phyloP scores from a whole-genome alignment of 2,113 vertebrate species.

The Colossoma macropomum region DNA sequence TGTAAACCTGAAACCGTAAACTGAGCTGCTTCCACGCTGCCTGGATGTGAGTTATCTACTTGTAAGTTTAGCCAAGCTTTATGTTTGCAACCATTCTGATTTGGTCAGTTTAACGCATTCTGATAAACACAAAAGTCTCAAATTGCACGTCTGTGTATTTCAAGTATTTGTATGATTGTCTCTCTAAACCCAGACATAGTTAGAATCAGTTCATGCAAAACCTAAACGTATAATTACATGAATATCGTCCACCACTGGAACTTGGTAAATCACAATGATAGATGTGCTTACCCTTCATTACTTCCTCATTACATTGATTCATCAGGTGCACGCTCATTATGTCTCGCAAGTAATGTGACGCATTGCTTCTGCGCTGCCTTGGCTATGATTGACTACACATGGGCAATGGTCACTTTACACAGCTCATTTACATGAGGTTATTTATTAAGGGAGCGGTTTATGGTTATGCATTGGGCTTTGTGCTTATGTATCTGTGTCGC shows the following conservation, averaged over 20 bases:
- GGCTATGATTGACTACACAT: slow-evolving; percentile 50
- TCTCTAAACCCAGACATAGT: slow-evolving; percentile 21
- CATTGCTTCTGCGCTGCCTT: slow-evolving; percentile 4
- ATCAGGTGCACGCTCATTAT: slow-evolving; percentile 45
- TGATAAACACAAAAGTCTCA: neutral
- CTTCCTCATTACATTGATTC: slow-evolving; percentile 40
- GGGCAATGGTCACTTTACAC: slow-evolving; percentile 61
- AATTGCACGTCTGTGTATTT: neutral
- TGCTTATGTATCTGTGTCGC: slow-evolving; percentile 66
- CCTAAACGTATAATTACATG: slow-evolving; percentile 23
- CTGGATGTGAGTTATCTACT: too few species aligned
- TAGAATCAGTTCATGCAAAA: neutral
- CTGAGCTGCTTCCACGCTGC: too few species aligned
- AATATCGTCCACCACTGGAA: slow-evolving; percentile 17
- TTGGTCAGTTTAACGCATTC: neutral
- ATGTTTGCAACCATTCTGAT: too few species aligned
- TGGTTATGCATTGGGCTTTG: slow-evolving; percentile 83
- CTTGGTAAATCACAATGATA: slow-evolving; percentile 42
- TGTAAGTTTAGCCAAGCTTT: too few species aligned
- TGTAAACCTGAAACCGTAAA: too few species aligned
- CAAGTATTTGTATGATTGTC: neutral
- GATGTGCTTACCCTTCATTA: slow-evolving; percentile 39
- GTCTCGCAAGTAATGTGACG: slow-evolving; percentile 39
- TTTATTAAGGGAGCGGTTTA: slow-evolving; percentile 79
- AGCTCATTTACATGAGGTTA: slow-evolving; percentile 81